Percentiles rank a stretch among this genome's conserved stretches.
These are phyloP conservation scores for Eledona agricola DNA, from an alignment of 2,888 invertebrate genomes.

Conservation along the genomic window DNA sequence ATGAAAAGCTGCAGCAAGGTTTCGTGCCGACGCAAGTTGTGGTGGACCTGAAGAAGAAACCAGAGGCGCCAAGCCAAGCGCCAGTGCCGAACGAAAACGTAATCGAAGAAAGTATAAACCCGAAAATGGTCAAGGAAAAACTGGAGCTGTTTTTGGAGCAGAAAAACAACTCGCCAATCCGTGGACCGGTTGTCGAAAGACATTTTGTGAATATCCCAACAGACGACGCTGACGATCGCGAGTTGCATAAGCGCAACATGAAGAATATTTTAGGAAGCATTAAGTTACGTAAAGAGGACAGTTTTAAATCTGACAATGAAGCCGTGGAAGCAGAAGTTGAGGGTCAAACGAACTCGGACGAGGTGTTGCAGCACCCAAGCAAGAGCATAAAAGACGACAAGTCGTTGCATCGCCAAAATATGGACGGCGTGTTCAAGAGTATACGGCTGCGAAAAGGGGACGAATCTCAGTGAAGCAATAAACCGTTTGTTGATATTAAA, in stretches of 20 bases:
- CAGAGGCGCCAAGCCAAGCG: slow-evolving; percentile 14
- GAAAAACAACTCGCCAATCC: slow-evolving; percentile 2
- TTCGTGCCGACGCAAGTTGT: slow-evolving; percentile 7
- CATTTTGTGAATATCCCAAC: slow-evolving; percentile 2
- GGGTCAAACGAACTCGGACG: too few species aligned
- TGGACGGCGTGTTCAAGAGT: slow-evolving; percentile 32
- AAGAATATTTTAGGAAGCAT: slow-evolving; percentile 50
- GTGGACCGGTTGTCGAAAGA: neutral
- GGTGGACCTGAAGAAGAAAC: slow-evolving; percentile 1
- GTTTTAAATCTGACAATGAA: slow-evolving; percentile 16
- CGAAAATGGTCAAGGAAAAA: slow-evolving; percentile 32
- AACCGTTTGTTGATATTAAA: too few species aligned
- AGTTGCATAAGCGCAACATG: slow-evolving; percentile 8
- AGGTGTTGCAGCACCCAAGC: too few species aligned
- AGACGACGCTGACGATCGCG: slow-evolving; percentile 4
- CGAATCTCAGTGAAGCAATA: slow-evolving; percentile 18
- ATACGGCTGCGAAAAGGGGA: slow-evolving; percentile 35
- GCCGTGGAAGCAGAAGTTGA: neutral
- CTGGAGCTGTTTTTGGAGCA: slow-evolving; percentile 12
- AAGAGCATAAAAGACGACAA: too few species aligned
- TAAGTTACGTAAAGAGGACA: slow-evolving; percentile 45
- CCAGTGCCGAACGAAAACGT: slow-evolving; percentile 31
- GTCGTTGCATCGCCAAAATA: slow-evolving; percentile 31
- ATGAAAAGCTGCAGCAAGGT: slow-evolving; percentile 39
- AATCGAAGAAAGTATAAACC: slow-evolving; percentile 35